Percentiles rank a stretch among this genome's conserved stretches.
Evolutionary conservation across 2,797 vertebrate species (phyloP).

Genomic region (Takifugu ocellatus): DNA sequence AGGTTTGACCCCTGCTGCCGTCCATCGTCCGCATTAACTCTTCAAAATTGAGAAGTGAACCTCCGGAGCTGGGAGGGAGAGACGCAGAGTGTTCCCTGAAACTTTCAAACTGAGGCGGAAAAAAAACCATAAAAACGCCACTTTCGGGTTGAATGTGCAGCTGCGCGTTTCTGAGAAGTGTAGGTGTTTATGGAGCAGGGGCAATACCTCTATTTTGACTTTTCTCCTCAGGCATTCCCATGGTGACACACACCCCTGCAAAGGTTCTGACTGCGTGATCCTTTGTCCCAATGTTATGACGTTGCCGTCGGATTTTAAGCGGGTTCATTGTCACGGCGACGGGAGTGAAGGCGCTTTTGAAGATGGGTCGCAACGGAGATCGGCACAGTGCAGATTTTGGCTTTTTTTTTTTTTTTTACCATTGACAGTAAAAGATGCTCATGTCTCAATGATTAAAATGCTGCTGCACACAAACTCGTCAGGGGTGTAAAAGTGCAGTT

Average conservation of each 20-base stretch:
- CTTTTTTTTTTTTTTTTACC: too few species aligned
- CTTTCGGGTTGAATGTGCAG: conserved; percentile 65
- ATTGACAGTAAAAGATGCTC: too few species aligned
- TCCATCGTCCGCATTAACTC: too few species aligned
- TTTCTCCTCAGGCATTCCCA: conserved; percentile 46
- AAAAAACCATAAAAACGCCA: conserved; percentile 27
- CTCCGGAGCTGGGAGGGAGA: conserved; percentile 3
- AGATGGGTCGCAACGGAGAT: too few species aligned
- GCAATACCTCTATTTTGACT: conserved; percentile 49
- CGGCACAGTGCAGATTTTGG: too few species aligned
- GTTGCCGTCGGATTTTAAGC: background rate
- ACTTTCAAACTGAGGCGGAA: conserved; percentile 43
- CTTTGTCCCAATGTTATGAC: conserved; percentile 7
- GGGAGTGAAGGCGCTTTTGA: too few species aligned
- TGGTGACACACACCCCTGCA: conserved; percentile 11
- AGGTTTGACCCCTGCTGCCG: too few species aligned
- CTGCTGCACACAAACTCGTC: too few species aligned
- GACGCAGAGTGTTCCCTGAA: conserved; percentile 24
- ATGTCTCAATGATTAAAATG: too few species aligned
- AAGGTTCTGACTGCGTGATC: conserved; percentile 9
- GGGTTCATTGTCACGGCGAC: background rate
- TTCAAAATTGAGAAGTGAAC: too few species aligned
- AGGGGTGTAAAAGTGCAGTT: too few species aligned
- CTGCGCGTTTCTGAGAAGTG: conserved; percentile 58
- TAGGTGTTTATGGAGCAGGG: conserved; percentile 56